A percentile compares a stretch with the other conserved stretches of the same genome.
phyloP scores from a whole-genome alignment of 2,113 vertebrate genomes.

The Diphyllodes magnificus region DNA sequence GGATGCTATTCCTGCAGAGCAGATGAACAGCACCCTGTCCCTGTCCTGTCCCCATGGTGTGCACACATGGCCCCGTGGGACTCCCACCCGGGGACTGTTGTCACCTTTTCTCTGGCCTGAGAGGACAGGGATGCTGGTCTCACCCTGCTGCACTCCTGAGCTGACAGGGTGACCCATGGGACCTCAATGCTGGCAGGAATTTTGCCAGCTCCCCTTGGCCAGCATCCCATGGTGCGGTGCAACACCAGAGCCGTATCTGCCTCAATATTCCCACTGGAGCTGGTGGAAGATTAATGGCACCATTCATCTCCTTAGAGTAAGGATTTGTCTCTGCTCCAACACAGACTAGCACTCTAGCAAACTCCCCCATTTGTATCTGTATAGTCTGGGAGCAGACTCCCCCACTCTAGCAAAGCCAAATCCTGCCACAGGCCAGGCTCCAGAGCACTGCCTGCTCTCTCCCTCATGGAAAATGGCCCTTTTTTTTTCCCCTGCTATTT shows the following conservation, averaged over 20 bases:
- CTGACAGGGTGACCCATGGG: too few species aligned
- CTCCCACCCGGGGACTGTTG: rapidly evolving
- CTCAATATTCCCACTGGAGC: not conserved
- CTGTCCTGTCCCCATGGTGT: not conserved
- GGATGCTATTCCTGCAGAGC: not conserved
- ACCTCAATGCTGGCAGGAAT: not conserved
- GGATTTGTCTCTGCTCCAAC: not conserved
- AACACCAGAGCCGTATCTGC: not conserved
- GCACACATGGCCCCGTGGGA: rapidly evolving
- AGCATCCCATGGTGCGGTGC: not conserved
- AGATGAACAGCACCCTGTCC: not conserved
- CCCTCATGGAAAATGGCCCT: not conserved
- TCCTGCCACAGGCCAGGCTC: not conserved
- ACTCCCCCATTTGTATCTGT: too few species aligned
- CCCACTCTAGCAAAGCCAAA: not conserved
- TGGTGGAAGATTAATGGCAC: not conserved
- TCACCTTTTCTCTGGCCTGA: not conserved
- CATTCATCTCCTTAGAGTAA: not conserved
- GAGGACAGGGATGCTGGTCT: not conserved
- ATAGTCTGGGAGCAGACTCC: too few species aligned
- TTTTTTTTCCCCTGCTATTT: not conserved
- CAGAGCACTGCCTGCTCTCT: not conserved
- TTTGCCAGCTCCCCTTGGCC: not conserved
- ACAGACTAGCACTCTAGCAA: too few species aligned
- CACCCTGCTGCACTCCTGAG: not conserved